Evolutionary conservation across 2,113 vertebrate genomes (phyloP), one percentile per base, ranked within the genome.

Genomic region (Scalopus aquaticus): DNA sequence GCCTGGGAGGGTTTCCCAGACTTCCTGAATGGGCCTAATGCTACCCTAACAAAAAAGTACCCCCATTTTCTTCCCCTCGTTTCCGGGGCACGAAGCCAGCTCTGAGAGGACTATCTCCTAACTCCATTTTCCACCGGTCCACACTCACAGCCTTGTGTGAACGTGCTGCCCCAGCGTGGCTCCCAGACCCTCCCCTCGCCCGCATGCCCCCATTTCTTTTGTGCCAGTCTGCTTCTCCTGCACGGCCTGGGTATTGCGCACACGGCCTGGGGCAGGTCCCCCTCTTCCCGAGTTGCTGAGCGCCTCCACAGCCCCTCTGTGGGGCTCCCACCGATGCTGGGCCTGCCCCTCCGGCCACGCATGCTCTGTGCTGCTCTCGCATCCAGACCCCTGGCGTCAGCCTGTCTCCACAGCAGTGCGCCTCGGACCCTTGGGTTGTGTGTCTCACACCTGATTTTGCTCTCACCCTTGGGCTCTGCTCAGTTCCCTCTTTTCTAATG

Each of bases 141-240:
- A n/a, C 26, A 30, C 24, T 82, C 12, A 30, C 9, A 62, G 90
- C n/a, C 44, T 94, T 24, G 54, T 49, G 69, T 19, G 30, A 64
- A 12, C 44, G 5, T 3, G 42, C 26, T 69, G 11, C 13, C 39
- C 15, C 17, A 5, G 1, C 1, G 17, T 54, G 65, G 54, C 65
- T 67, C 67, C 64, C 0, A 9, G n/a, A 82, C 60, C 58, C 39
- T 78, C 35, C 54, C 9, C 62, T 30, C 28, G 13, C 9, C 65
- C 60, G 13, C 0, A 0, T 16, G 35, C 39, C 30, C 24, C 2
- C 28, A 24, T 37, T 54, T 81, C 49, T 22, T n/a, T 4, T 69
- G 49, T 2, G 15, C 2, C 35, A 42, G 35, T 70, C 54, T 56
- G 26, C 56, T 64, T 90, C 70, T 86, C 20, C 62, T 69, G 6